Percentiles rank a stretch among this genome's conserved stretches.
Evolutionary conservation across 2,888 invertebrate genomes (phyloP).

Genomic region (Scaptomyza tumidula): DNA sequence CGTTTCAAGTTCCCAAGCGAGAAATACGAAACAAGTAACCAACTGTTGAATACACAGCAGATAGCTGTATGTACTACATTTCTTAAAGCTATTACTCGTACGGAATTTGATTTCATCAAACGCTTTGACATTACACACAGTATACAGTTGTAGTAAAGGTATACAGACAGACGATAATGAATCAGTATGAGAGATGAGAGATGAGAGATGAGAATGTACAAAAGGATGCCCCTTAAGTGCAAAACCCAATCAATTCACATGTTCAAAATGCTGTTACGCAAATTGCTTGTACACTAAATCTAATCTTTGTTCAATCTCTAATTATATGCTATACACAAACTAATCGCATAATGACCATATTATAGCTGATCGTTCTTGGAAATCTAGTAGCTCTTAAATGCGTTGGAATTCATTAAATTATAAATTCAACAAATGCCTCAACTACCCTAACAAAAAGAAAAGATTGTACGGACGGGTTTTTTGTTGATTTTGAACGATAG

Average conservation of each 20-base stretch:
- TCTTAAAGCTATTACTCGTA: not conserved
- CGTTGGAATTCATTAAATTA: not conserved
- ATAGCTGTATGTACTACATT: not conserved
- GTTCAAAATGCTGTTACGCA: not conserved
- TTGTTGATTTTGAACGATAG: too few relatives aligned
- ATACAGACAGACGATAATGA: too few relatives aligned
- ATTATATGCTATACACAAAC: not conserved
- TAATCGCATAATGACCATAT: not conserved
- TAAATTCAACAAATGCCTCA: not conserved
- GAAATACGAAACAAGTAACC: not conserved
- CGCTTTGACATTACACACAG: not conserved
- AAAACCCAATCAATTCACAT: not conserved
- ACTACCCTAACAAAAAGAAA: too few relatives aligned
- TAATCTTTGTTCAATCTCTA: not conserved
- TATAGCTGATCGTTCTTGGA: not conserved
- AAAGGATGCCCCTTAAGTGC: constrained; percentile 2
- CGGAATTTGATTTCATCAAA: not conserved
- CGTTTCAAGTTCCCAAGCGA: not conserved
- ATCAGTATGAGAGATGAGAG: not conserved
- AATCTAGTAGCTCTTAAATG: not conserved
- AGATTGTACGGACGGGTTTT: too few relatives aligned
- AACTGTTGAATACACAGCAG: not conserved
- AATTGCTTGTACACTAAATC: too few relatives aligned
- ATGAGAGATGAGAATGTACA: not conserved
- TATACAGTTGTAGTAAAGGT: not conserved